These are phyloP conservation scores for Melanotaenia boesemani DNA, from an alignment of 2,797 vertebrate species.

Conservation along the genomic window DNA sequence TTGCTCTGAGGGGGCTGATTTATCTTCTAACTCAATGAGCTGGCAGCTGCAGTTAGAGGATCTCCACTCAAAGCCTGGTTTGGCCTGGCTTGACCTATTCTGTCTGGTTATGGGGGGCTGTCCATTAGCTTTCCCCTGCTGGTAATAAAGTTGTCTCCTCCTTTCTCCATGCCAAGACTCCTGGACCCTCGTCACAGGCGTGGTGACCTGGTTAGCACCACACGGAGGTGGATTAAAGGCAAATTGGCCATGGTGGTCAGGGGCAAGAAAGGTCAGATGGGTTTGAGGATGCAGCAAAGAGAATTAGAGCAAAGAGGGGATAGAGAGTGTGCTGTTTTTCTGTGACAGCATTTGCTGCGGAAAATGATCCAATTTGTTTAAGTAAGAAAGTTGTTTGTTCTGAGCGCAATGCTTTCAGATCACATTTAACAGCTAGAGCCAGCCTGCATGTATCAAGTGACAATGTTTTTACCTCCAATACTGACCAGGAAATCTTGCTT, in stretches of 20 bases:
- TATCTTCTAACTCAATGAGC: conserved; percentile 42
- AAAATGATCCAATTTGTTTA: conserved; percentile 80
- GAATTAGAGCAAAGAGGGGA: conserved; percentile 33
- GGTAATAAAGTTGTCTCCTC: conserved; percentile 85
- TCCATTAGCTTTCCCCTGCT: conserved; percentile 65
- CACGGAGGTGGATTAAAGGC: conserved; percentile 84
- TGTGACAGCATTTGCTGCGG: conserved; percentile 64
- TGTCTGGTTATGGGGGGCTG: conserved; percentile 48
- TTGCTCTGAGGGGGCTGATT: conserved; percentile 26
- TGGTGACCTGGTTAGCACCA: conserved; percentile 81
- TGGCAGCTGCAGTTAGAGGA: conserved; percentile 51
- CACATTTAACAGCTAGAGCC: conserved; percentile 38
- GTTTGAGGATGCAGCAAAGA: conserved; percentile 56
- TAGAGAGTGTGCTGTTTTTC: conserved; percentile 61
- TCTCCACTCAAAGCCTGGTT: conserved; percentile 39
- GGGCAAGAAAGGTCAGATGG: conserved; percentile 67
- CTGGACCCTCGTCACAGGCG: conserved; percentile 74
- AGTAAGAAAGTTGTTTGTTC: conserved; percentile 64
- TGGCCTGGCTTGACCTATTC: conserved; percentile 60
- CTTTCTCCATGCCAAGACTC: conserved; percentile 69
- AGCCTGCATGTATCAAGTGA: conserved; percentile 16
- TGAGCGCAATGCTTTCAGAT: conserved; percentile 50
- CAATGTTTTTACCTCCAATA: background rate
- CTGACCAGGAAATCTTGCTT: background rate
- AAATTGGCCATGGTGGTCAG: conserved; percentile 77